Base-by-base conservation (phyloP, 92 coral and sea anemone genomes). In the Zoanthus gigantus region DNA sequence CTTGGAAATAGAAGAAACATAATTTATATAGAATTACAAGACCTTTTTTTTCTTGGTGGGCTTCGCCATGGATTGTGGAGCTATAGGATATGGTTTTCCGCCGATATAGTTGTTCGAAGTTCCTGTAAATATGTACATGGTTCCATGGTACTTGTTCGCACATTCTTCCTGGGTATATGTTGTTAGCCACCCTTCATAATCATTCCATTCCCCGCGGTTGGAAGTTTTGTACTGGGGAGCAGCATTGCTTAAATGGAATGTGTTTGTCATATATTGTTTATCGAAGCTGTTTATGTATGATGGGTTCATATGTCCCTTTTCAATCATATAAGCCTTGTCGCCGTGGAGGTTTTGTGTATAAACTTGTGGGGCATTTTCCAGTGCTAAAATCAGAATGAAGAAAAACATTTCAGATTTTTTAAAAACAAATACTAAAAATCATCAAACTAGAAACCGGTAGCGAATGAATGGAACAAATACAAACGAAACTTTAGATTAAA, bases 301-400 rank as follows among this genome's bases (percentile, higher is more conserved):
- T 8, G 79, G 79, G 46, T 74, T 47, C 79, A 74, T 74, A 10
- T 74, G 79, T 16, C 79, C 79, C 47, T n/a, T 74, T 23, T 74
- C 32, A 15, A 74, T 23, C 57, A 16, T 17, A 37, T 2, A 37
- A 4, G 42, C 42, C 42, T 2, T 37, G 2, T 4, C 42, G 2
- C 4, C 42, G 42, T 37, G 2, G 2, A 37, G 4, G 42, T 4
- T 37, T 2, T 2, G 4, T 37, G 2, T 4, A 37, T 37, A 37
- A 37, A 37, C 42, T 37, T 37, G 42, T 37, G 42, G 42, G 42
- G 42, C 42, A 37, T 37, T 37, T 37, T 37, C 42, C 42, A 37
- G 4, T 37, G 42, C 42, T 37, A 37, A 37, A 37, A 37, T 37
- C 42, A 37, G 42, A 37, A 37, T 37, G 4, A 37, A 37, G 42